Percentiles rank a stretch among this genome's conserved stretches.
Conservation (phyloP, 2,888 invertebrate genomes). For the Phorcus lineatus region DNA sequence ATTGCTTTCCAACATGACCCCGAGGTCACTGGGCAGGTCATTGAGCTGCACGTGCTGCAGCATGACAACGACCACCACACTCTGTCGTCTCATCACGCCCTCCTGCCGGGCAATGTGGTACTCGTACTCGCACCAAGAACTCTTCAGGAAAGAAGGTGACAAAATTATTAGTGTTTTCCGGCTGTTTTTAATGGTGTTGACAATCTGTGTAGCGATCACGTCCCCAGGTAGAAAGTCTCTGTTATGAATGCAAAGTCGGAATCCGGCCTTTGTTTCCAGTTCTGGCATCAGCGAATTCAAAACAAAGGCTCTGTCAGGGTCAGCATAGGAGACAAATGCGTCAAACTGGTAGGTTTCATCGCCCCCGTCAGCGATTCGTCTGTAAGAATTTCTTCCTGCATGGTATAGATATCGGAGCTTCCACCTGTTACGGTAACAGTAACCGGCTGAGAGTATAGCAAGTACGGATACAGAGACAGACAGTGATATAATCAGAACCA, state of each 20-base stretch:
- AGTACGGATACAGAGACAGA: background rate
- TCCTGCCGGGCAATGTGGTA: constrained; percentile 35
- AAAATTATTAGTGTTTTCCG: constrained; percentile 40
- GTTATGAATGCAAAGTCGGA: constrained; percentile 44
- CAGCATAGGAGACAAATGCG: constrained; percentile 42
- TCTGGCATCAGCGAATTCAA: background rate
- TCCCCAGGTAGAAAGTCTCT: constrained; percentile 38
- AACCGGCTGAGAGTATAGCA: background rate
- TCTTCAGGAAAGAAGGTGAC: constrained; percentile 31
- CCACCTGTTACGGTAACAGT: constrained; percentile 25
- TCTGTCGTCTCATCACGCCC: constrained; percentile 18
- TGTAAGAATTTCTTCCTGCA: background rate
- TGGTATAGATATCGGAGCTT: constrained; percentile 27
- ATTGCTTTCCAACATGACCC: background rate
- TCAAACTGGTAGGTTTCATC: constrained; percentile 32
- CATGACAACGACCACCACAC: constrained; percentile 14
- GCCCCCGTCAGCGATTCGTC: no score
- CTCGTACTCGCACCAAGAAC: constrained; percentile 42
- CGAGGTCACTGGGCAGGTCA: background rate
- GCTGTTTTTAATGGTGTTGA: constrained; percentile 34
- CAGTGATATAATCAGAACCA: no score
- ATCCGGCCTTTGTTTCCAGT: constrained; percentile 33
- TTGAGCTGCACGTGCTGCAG: background rate
- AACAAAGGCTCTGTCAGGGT: constrained; percentile 20
- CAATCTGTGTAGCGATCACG: constrained; percentile 36